Base-by-base conservation (phyloP, 2,113 vertebrate genomes). In the Labrus mixtus region DNA sequence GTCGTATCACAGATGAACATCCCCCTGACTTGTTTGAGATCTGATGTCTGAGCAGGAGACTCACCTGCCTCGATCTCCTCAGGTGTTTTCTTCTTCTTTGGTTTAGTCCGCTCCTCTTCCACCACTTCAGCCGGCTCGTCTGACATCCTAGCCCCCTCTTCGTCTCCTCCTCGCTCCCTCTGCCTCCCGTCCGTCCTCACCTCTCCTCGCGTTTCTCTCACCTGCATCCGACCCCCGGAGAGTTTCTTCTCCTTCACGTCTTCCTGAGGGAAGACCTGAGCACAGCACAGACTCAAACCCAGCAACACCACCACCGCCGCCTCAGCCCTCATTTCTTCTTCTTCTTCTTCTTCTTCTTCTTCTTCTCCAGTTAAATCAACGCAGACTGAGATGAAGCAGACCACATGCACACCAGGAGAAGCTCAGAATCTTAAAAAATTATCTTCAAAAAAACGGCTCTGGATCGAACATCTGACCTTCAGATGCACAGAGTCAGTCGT, bases 61-160 rank as follows among this genome's bases (percentile, higher is more conserved):
- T 29, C 50, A 95, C 95, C 94, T 92, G 91, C 93, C 71, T 92
- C 89, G 1, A 93, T 70, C 43, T 93, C 93, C 66, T 95, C 92
- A 10, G 92, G 87, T 37, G 92, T 91, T 81, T 94, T 95, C 88
- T 93, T 95, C 81, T 86, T 90, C 77, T 92, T 93, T 25, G 87
- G 61, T 81, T 94, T 94, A 1, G 68, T 23, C 60, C 73, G 86
- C 23, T 85, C 79, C 5, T 57, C 65, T 19, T 80, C 79, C 37
- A 58, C 64, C 33, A 29, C 83, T 22, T 55, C 66, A 3, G 22
- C 65, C 0, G 92, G 88, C 17, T 90, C 83, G 4, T 94, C 94
- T 61, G 85, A 79, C 74, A 91, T 78, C 54, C 43, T 50, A 7
- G 33, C 76, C 48, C 19, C 48, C 10, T 75, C 83, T 5, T 39